Evolutionary conservation across 2,113 vertebrate species (phyloP), one percentile per base, ranked within the genome.

Genomic region (Orycteropus afer): DNA sequence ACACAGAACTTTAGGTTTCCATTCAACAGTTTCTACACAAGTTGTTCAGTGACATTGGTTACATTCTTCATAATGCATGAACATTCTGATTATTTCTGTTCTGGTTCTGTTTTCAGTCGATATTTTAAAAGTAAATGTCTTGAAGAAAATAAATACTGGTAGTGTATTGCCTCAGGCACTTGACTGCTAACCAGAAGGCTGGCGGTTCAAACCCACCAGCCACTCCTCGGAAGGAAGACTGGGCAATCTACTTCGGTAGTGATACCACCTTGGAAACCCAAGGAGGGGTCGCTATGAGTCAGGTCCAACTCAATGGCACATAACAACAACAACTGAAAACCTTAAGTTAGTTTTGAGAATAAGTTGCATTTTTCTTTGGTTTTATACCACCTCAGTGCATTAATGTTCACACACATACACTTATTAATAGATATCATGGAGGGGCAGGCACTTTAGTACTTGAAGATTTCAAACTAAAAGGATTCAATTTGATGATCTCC

Each of bases 391-490:
- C 51, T 80, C 32, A 63, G 1, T 80, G 45, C 29, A 29, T 87
- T 20, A 95, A 73, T 93, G 23, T 53, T 95, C 61, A 95, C 61
- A 93, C 23, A 61, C 23, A 27, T 57, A 51, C 5, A 51, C 6
- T 55, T 63, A 90, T 73, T 80, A 86, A 59, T 42, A 91, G 34
- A 89, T 27, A 51, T 71, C 65, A 27, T 13, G 73, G 69, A 37
- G 25, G 25, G 5, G 8, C 8, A 34, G 15, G 6, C 15, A 61
- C 18, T 76, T 95, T 69, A 57, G 2, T 42, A 59, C 37, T 86
- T 95, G 71, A 79, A 37, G 93, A 89, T 96, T 95, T 67, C 23
- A 89, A 49, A 89, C 55, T 90, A 78, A 71, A 91, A 84, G 20
- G 83, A 4, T 92, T 93, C 76, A 73, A 73, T 85, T 81, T 81